Conservation (phyloP, 2,888 invertebrate species). For the Melanchra persicariae region DNA sequence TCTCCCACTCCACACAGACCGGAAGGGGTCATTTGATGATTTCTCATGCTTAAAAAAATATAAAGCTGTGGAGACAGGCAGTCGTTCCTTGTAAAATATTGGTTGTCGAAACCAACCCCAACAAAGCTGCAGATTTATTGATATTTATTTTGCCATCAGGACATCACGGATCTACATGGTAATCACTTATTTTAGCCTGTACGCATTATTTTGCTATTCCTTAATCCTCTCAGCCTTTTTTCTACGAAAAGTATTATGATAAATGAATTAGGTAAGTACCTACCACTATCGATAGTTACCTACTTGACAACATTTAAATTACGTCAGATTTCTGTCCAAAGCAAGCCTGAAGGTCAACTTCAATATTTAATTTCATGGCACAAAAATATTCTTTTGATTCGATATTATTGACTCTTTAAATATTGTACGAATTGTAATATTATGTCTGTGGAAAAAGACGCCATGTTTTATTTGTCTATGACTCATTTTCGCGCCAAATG, state of each 20-base stretch:
- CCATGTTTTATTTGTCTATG: constrained; percentile 47
- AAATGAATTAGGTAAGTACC: constrained; percentile 20
- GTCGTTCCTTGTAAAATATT: too few relatives aligned
- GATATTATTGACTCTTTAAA: constrained; percentile 37
- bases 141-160: not conserved
- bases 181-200: not conserved
- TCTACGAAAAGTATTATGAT: constrained; percentile 27
- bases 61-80: too few relatives aligned
- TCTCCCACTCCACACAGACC: too few relatives aligned
- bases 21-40: too few relatives aligned
- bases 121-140: too few relatives aligned
- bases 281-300: constrained; percentile 22
- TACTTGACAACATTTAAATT: constrained; percentile 39
- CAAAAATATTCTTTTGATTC: constrained; percentile 47
- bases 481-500: constrained; percentile 59
- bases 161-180: not conserved
- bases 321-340: constrained; percentile 45
- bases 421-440: constrained; percentile 31
- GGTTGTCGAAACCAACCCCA: too few relatives aligned
- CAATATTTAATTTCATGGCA: constrained; percentile 43
- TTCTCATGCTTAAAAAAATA: too few relatives aligned
- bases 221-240: constrained; percentile 31
- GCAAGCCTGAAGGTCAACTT: constrained; percentile 38
- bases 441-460: constrained; percentile 25
- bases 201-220: not conserved